phyloP scores from a whole-genome alignment of 2,797 vertebrate species.

The Enteromius radiatus region DNA sequence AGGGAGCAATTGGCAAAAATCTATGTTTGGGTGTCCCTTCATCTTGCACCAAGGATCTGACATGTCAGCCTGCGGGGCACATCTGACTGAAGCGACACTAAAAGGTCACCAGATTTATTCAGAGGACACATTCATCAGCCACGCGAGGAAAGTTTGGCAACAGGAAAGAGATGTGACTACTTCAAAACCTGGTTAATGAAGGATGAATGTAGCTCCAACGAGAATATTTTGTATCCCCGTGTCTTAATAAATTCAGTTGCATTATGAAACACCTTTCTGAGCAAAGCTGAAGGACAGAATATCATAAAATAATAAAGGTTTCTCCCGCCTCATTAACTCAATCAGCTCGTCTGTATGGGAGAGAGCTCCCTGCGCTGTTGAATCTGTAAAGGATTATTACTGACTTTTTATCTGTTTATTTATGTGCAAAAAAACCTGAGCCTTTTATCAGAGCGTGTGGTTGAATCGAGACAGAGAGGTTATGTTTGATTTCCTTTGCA shows the following conservation, averaged over 20 bases:
- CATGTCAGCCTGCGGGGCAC: conserved; percentile 55
- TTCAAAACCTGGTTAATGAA: conserved; percentile 4
- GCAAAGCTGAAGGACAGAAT: conserved; percentile 22
- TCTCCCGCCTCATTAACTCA: conserved; percentile 48
- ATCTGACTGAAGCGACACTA: conserved; percentile 55
- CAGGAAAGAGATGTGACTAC: neutral
- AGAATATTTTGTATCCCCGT: neutral
- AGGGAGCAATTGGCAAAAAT: conserved; percentile 9
- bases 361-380: neutral
- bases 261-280: conserved; percentile 8
- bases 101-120: conserved; percentile 43
- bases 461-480: neutral
- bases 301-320: conserved; percentile 22
- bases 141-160: conserved; percentile 6
- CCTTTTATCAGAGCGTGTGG: neutral
- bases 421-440: neutral
- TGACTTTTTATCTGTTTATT: conserved; percentile 13
- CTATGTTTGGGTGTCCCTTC: conserved; percentile 54
- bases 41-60: conserved; percentile 61
- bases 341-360: neutral
- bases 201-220: neutral
- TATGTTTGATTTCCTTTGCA: conserved; percentile 1
- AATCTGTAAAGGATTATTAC: conserved; percentile 8
- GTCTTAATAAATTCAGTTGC: conserved; percentile 4
- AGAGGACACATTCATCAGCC: conserved; percentile 14